Conservation (phyloP, 2,113 vertebrate genomes). For the Odontesthes bonariensis region DNA sequence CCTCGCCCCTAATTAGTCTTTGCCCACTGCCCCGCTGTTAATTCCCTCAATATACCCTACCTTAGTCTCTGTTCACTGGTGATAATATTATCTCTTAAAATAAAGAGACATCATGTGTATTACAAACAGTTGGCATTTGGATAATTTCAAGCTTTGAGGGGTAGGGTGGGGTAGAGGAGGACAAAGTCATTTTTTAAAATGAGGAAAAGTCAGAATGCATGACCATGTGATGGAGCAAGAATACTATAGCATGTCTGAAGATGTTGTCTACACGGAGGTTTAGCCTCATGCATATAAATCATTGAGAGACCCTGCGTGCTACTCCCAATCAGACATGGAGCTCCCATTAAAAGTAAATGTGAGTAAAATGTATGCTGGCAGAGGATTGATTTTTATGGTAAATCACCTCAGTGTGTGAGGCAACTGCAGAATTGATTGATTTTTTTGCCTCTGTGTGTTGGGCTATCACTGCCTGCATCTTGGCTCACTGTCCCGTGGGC, state of each 20-base stretch:
- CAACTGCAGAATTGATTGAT: conserved; percentile 69
- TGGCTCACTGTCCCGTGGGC: conserved; percentile 82
- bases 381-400: conserved; percentile 20
- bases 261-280: conserved; percentile 35
- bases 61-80: conserved; percentile 36
- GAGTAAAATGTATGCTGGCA: conserved; percentile 33
- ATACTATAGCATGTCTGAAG: conserved; percentile 14
- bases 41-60: conserved; percentile 46
- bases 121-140: conserved; percentile 26
- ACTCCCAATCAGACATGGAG: conserved; percentile 1
- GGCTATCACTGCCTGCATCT: conserved; percentile 67
- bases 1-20: conserved; percentile 83
- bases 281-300: conserved; percentile 40
- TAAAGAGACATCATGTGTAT: conserved; percentile 40
- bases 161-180: neutral
- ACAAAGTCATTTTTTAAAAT: neutral
- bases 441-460: conserved; percentile 48
- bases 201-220: conserved; percentile 12
- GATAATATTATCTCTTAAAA: conserved; percentile 53
- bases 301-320: conserved; percentile 9
- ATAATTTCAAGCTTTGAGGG: conserved; percentile 43
- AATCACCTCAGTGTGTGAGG: conserved; percentile 34
- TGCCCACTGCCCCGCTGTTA: conserved; percentile 57
- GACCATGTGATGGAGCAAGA: conserved; percentile 22
- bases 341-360: neutral